Base-by-base conservation (phyloP, 2,888 invertebrate species). In the Gastracanthus pulcherrimus region DNA sequence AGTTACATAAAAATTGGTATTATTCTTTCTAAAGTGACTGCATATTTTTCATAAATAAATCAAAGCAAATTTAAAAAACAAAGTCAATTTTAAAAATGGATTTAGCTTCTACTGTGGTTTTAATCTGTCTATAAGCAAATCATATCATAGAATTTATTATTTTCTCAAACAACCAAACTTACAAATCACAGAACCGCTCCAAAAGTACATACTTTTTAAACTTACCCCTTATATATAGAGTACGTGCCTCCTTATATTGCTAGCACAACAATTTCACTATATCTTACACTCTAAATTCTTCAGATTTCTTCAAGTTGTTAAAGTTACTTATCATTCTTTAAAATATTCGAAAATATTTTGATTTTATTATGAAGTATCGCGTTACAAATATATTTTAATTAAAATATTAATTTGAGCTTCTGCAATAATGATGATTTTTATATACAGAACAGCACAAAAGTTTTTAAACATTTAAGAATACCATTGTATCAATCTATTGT, bases 131-230 rank as follows among this genome's bases (percentile, higher is more conserved):
- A 31, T 31, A n/a, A n/a, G 16, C 38, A 51, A 13, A 67, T 62
- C 60, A 69, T 78, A 41, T 74, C 51, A 70, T 82, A 75, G 64
- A 60, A 74, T 62, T 82, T 77, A 79, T 78, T 79, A 78, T 76
- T 79, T 78, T 78, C 78, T 70, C 74, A 75, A 81, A 77, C 77
- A 29, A 76, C 71, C 71, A 81, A 76, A 81, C 81, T 64, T 76
- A 81, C 75, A 70, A 71, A 71, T 81, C 76, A 81, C 71, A 71
- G 41, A 79, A n/a, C 58, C 55, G 76, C 76, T 81, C 80, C 76
- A 81, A 81, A 74, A 76, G 55, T 81, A 76, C 71, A 76, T 67
- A 60, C 58, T 26, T 71, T 66, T 64, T n/a, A 70, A 76, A 69
- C 31, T 71, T 58, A 26, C 74, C 66, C 38, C 19, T 69, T 72